phyloP scores from a whole-genome alignment of 1,140 invertebrate species.

The Tribolium madens region DNA sequence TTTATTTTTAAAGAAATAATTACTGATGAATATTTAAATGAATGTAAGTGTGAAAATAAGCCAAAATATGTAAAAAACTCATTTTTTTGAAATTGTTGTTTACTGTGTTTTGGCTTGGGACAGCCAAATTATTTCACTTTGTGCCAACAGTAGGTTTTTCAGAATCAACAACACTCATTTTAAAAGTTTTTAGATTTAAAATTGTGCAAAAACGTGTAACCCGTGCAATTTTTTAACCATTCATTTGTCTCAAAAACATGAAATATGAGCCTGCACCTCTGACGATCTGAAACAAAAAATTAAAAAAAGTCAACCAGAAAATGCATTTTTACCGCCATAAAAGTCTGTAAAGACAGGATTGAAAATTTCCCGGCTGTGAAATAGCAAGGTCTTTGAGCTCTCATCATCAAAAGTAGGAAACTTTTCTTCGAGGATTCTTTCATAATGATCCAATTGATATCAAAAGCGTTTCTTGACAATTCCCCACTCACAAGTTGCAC shows the following conservation, averaged over 20 bases:
- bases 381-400: conserved; percentile 63
- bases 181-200: no score
- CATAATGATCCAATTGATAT: conserved; percentile 53
- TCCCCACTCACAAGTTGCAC: conserved; percentile 53
- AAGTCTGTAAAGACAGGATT: conserved; percentile 66
- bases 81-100: no score
- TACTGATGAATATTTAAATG: no score
- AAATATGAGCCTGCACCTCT: conserved; percentile 44
- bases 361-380: conserved; percentile 66
- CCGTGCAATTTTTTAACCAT: not conserved
- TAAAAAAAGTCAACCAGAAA: not conserved
- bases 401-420: conserved; percentile 66
- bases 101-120: no score
- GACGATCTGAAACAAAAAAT: conserved; percentile 34
- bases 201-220: no score
- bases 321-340: conserved; percentile 62
- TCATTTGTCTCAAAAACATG: conserved; percentile 44
- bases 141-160: no score
- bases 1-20: no score
- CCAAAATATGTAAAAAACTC: no score
- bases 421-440: conserved; percentile 61
- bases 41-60: no score
- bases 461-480: conserved; percentile 48
- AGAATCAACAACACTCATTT: no score
- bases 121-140: no score